Base-by-base conservation (phyloP, 2,113 vertebrate species). In the Lagenorhynchus albirostris region DNA sequence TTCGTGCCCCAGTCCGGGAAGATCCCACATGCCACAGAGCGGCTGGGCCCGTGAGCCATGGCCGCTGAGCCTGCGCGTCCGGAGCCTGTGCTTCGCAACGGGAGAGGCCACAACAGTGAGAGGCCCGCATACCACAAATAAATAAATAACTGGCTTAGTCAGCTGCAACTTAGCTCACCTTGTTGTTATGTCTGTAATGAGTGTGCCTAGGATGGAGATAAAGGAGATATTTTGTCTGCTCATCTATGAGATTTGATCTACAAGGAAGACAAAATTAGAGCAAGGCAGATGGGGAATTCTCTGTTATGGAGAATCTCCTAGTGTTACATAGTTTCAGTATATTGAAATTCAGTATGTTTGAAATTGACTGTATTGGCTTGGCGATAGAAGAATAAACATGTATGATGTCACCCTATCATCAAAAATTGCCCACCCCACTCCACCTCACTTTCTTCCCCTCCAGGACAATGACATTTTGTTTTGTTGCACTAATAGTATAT, bases 201-300 rank as follows among this genome's bases (percentile, higher is more conserved):
- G 36, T 60, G 65, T 92, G 65, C 79, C 62, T 97, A 93, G 82
- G 94, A 95, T 0, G 50, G 36, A 97, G 67, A 88, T 41, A 84
- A 89, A 29, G 83, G 68, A 92, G 8, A 70, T 90, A 26, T 85
- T 88, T 76, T 89, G 29, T 96, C 74, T 88, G 26, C 15, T 95
- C 81, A 21, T 94, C 85, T 92, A n/a, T 82, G 93, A 89, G 20
- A 92, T 98, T 97, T 97, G 88, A 58, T 92, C 83, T 97, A 97
- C 17, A 91, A 97, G 41, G 62, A 62, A 84, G 95, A 90, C 85
- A 85, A 17, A 83, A 71, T 4, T 5, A 3, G 44, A 60, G 2
- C 63, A 93, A 96, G 25, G 29, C 47, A 97, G 58, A 26, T 71
- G 60, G 31, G n/a, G 36, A 62, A 83, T 71, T 86, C 71, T 91